A percentile compares a stretch with the other conserved stretches of the same genome.
Conservation (phyloP, 2,797 vertebrate genomes). For the Manis pentadactyla region DNA sequence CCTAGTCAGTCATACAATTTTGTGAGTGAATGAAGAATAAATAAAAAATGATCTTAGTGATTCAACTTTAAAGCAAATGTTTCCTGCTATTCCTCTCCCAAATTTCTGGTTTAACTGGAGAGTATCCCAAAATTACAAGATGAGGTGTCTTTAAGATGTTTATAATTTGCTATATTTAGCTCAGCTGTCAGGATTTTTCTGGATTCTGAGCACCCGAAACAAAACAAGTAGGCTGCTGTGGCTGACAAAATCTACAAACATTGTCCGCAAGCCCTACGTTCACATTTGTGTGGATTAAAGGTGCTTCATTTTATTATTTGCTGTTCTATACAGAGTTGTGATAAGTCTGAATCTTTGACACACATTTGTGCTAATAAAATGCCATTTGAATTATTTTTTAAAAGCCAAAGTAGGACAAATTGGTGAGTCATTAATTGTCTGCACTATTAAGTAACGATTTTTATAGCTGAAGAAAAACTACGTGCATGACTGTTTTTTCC, state of each 20-base stretch:
- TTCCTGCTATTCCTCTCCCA: background rate
- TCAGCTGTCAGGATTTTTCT: fast-evolving
- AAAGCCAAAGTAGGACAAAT: background rate
- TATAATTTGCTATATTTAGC: background rate
- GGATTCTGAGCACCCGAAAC: background rate
- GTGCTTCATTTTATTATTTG: background rate
- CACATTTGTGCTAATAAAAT: background rate
- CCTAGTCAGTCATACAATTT: background rate
- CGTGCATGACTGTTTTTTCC: background rate
- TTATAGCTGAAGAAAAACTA: background rate
- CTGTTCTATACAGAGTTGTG: background rate
- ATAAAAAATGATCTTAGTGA: background rate
- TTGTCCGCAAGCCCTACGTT: fast-evolving
- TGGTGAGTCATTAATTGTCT: background rate
- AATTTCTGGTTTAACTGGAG: background rate
- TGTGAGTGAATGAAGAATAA: background rate
- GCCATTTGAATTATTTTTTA: background rate
- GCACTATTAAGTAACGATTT: background rate
- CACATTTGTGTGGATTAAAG: no score
- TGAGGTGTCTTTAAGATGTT: background rate
- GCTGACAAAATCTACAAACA: background rate
- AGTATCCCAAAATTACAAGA: background rate
- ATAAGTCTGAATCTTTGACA: background rate
- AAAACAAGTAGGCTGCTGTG: fast-evolving
- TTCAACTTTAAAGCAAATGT: background rate